These are phyloP conservation scores for Physella acuta DNA, from an alignment of 1,140 invertebrate species.

Conservation along the genomic window DNA sequence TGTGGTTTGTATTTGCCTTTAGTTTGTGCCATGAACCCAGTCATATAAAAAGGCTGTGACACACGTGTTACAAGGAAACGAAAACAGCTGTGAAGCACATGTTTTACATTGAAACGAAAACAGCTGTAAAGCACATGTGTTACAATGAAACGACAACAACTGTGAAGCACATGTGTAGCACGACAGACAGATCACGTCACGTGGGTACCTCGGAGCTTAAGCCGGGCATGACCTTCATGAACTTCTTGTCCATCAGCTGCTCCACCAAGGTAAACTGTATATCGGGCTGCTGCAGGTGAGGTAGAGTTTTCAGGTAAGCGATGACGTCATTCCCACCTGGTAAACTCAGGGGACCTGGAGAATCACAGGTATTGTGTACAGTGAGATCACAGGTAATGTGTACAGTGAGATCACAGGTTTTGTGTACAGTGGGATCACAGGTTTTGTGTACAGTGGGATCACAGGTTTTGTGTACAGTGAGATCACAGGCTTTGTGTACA, in stretches of 20 bases:
- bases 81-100: no score
- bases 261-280: not conserved
- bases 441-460: not conserved
- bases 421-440: not conserved
- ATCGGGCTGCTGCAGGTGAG: not conserved
- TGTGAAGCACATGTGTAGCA: not conserved
- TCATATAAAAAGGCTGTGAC: no score
- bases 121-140: not conserved
- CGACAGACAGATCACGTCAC: no score
- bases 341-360: not conserved
- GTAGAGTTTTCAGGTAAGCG: constrained; percentile 8
- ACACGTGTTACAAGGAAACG: no score
- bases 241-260: not conserved
- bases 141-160: not conserved
- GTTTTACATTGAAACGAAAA: no score
- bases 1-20: no score
- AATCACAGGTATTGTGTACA: no score
- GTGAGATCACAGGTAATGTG: not conserved
- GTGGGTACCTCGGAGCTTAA: constrained; percentile 15
- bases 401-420: not conserved
- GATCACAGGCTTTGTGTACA: not conserved
- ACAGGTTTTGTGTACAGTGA: not conserved
- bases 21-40: no score
- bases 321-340: not conserved
- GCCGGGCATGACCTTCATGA: constrained; percentile 18